These are phyloP conservation scores for Neocloeon triangulifer DNA, from an alignment of 1,140 invertebrate species.

Conservation along the genomic window DNA sequence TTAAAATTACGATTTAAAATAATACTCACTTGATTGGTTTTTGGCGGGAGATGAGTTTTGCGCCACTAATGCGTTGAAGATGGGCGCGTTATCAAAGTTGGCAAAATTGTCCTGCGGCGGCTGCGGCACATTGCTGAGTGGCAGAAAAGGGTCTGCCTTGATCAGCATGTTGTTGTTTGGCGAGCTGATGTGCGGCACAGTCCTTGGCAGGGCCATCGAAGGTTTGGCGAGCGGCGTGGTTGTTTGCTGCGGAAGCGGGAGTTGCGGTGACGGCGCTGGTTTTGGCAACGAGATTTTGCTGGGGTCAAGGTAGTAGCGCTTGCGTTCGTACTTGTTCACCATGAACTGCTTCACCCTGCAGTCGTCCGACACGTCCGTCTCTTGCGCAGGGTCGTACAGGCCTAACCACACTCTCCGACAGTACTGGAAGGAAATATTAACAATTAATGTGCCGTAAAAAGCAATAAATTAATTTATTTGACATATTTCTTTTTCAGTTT, in stretches of 20 bases:
- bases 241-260: conserved; percentile 13
- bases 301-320: too few relatives aligned
- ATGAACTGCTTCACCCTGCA: conserved; percentile 76
- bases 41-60: too few relatives aligned
- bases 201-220: conserved; percentile 10
- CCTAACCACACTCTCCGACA: conserved; percentile 80
- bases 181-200: conserved; percentile 8
- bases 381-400: conserved; percentile 33
- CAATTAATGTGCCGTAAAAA: too few relatives aligned
- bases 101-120: conserved; percentile 41
- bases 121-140: too few relatives aligned
- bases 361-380: conserved; percentile 51
- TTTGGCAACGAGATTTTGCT: conserved; percentile 40
- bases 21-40: too few relatives aligned
- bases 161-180: conserved; percentile 9
- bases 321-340: conserved; percentile 83
- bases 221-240: conserved; percentile 13
- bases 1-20: too few relatives aligned
- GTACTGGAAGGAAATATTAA: too few relatives aligned
- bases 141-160: too few relatives aligned
- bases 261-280: conserved; percentile 28
- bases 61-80: conserved; percentile 25
- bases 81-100: conserved; percentile 48
- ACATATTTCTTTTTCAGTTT: too few relatives aligned
- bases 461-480: too few relatives aligned